phyloP scores from a whole-genome alignment of 2,113 vertebrate genomes.

The Hippopotamus amphibius region DNA sequence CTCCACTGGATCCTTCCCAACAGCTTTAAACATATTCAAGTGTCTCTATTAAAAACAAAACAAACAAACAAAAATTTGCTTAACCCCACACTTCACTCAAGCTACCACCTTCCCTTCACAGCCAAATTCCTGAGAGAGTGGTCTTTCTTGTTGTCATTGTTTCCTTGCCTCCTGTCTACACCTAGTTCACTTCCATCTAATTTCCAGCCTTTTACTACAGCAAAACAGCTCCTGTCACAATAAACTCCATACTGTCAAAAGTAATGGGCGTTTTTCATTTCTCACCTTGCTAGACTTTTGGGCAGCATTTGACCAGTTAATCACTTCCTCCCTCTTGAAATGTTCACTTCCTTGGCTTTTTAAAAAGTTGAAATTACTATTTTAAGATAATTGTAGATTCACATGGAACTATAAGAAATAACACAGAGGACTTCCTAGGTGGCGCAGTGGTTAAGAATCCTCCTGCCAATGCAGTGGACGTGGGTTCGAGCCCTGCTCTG shows the following conservation, averaged over 20 bases:
- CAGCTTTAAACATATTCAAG: not conserved
- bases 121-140: not conserved
- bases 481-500: no score
- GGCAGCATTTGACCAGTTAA: not conserved
- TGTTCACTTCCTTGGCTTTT: not conserved
- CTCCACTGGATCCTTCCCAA: not conserved
- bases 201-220: not conserved
- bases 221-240: not conserved
- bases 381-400: not conserved
- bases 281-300: slow-evolving; percentile 2
- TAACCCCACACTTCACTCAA: not conserved
- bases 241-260: slow-evolving; percentile 17
- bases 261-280: not conserved
- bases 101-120: not conserved
- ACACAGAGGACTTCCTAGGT: not conserved
- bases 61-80: not conserved
- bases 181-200: not conserved
- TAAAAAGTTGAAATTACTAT: not conserved
- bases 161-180: not conserved
- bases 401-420: not conserved
- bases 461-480: no score
- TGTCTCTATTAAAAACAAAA: not conserved
- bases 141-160: not conserved
- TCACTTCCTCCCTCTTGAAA: slow-evolving; percentile 3
- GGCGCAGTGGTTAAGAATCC: no score